These are phyloP conservation scores for Fragariocoptes setiger DNA, from an alignment of 1,140 invertebrate genomes.

Conservation along the genomic window DNA sequence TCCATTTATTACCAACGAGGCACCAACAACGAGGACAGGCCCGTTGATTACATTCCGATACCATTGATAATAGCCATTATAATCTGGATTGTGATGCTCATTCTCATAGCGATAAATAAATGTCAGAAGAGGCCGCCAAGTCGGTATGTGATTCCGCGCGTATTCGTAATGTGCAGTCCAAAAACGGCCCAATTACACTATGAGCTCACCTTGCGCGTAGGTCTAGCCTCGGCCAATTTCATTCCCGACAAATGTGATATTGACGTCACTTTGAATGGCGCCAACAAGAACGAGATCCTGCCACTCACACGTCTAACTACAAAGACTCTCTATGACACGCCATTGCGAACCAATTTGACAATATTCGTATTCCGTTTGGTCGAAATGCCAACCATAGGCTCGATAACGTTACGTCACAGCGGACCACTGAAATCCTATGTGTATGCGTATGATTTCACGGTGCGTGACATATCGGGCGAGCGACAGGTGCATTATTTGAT, in stretches of 20 bases:
- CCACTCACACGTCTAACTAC: neutral
- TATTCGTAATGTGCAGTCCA: conserved; percentile 1
- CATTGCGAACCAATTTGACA: neutral
- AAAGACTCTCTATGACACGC: neutral
- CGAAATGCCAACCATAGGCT: neutral
- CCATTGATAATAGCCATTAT: no score
- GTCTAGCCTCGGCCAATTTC: neutral
- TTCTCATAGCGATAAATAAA: neutral
- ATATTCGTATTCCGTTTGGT: neutral
- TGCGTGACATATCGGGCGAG: neutral
- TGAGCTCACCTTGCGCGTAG: neutral
- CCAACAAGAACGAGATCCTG: neutral
- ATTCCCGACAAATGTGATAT: neutral
- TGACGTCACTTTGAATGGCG: neutral
- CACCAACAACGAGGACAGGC: no score
- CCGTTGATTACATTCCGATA: no score
- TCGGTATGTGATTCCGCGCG: neutral
- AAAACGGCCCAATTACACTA: neutral
- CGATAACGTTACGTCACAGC: neutral
- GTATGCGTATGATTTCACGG: conserved; percentile 4
- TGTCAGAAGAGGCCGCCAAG: neutral
- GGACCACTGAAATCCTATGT: conserved; percentile 3
- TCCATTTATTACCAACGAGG: no score
- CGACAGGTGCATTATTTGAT: neutral
- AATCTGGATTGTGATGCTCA: neutral